Evolutionary conservation across 2,888 invertebrate species (phyloP).

Genomic region (Altica lythri): DNA sequence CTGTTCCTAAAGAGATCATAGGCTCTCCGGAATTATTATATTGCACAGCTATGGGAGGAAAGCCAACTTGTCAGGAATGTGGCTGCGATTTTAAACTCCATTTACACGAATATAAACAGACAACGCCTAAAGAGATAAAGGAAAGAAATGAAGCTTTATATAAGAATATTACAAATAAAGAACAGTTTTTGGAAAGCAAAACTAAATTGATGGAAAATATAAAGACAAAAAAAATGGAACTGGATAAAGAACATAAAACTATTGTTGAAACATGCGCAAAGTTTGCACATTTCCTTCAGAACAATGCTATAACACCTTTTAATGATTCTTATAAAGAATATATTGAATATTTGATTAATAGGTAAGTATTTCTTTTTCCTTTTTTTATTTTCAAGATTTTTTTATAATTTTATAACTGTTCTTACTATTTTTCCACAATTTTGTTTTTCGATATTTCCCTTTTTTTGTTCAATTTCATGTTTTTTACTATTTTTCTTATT

Average conservation of each 20-base stretch:
- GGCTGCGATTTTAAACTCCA: slow-evolving; percentile 47
- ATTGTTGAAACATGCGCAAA: slow-evolving; percentile 47
- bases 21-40: slow-evolving; percentile 47
- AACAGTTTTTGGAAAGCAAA: slow-evolving; percentile 38
- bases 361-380: slow-evolving; percentile 38
- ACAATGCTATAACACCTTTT: slow-evolving; percentile 49
- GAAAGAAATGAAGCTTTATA: slow-evolving; percentile 43
- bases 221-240: slow-evolving; percentile 33
- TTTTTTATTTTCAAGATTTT: not conserved
- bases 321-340: slow-evolving; percentile 50
- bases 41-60: slow-evolving; percentile 46
- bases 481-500: no score
- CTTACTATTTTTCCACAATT: no score
- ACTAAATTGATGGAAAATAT: slow-evolving; percentile 40
- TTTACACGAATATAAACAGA: slow-evolving; percentile 52
- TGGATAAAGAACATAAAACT: slow-evolving; percentile 43
- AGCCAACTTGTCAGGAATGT: slow-evolving; percentile 44
- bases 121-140: slow-evolving; percentile 42
- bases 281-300: slow-evolving; percentile 50
- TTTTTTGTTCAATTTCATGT: no score
- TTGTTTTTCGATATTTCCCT: no score
- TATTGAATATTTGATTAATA: slow-evolving; percentile 47
- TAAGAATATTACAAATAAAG: slow-evolving; percentile 41
- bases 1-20: slow-evolving; percentile 48
- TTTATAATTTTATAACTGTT: no score